These are phyloP conservation scores for Todus mexicanus DNA, from an alignment of 2,797 vertebrate species.

Conservation along the genomic window DNA sequence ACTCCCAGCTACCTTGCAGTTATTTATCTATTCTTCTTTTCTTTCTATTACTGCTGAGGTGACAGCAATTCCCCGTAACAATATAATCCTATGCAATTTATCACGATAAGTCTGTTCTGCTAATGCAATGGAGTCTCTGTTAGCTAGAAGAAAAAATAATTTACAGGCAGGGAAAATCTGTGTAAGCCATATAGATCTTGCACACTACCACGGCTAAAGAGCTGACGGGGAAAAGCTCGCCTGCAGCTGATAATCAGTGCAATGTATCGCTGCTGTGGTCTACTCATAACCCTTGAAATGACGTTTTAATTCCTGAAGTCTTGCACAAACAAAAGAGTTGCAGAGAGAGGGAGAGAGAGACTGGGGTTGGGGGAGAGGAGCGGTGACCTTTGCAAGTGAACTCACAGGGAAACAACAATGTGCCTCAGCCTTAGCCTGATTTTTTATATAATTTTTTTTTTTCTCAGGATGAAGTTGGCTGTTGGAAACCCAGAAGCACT, in stretches of 20 bases:
- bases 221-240: neutral
- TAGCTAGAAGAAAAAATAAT: neutral
- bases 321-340: conserved; percentile 44
- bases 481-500: conserved; percentile 14
- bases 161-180: conserved; percentile 9
- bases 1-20: neutral
- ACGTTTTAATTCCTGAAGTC: conserved; percentile 57
- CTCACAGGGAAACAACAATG: neutral
- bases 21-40: neutral
- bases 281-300: conserved; percentile 40
- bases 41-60: conserved; percentile 18
- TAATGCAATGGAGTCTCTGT: neutral
- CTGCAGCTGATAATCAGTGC: conserved; percentile 39
- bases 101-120: neutral
- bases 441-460: neutral
- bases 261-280: conserved; percentile 16
- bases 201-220: neutral
- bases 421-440: neutral
- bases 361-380: neutral
- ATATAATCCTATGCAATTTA: conserved; percentile 26
- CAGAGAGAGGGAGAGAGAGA: neutral
- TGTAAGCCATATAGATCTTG: neutral
- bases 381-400: conserved; percentile 47
- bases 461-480: neutral
- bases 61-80: conserved; percentile 53